These are phyloP conservation scores for Embidobia sp. DNA, from an alignment of 2,888 invertebrate genomes.

Conservation along the genomic window DNA sequence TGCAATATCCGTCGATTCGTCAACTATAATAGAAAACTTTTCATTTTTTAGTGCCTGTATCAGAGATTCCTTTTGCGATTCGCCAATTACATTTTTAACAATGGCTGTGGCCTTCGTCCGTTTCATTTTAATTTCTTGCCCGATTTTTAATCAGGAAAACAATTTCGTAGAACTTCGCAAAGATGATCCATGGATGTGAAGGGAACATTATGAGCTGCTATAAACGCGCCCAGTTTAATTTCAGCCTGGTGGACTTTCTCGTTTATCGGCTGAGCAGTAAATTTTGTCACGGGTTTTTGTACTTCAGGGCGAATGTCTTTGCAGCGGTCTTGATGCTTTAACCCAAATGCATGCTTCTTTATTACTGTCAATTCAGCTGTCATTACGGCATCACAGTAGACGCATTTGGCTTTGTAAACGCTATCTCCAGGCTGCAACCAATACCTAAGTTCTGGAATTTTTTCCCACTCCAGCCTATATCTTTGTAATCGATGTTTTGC, in stretches of 20 bases:
- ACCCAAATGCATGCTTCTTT: constrained; percentile 21
- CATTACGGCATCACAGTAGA: constrained; percentile 6
- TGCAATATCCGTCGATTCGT: constrained; percentile 15
- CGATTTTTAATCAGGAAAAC: constrained; percentile 69
- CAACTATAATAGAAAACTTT: neutral
- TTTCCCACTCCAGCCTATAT: too few relatives aligned
- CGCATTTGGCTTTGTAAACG: constrained; percentile 20
- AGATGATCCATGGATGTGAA: constrained; percentile 47
- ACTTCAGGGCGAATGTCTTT: constrained; percentile 7
- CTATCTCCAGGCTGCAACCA: too few relatives aligned
- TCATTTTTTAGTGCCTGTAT: neutral
- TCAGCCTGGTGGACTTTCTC: too few relatives aligned
- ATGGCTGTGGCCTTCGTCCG: constrained; percentile 66
- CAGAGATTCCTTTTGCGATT: constrained; percentile 3
- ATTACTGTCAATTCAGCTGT: constrained; percentile 13
- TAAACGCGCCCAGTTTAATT: constrained; percentile 10
- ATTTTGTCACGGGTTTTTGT: constrained; percentile 10
- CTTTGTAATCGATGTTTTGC: too few relatives aligned
- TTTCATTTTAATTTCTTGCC: constrained; percentile 66
- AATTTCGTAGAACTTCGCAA: constrained; percentile 65
- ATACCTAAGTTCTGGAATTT: too few relatives aligned
- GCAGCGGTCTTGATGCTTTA: constrained; percentile 1
- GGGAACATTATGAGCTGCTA: constrained; percentile 29
- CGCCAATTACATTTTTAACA: constrained; percentile 69
- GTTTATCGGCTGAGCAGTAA: too few relatives aligned